Percentiles rank a stretch among this genome's conserved stretches.
Conservation (phyloP, 2,888 invertebrate species). For the Andrena dorsata region DNA sequence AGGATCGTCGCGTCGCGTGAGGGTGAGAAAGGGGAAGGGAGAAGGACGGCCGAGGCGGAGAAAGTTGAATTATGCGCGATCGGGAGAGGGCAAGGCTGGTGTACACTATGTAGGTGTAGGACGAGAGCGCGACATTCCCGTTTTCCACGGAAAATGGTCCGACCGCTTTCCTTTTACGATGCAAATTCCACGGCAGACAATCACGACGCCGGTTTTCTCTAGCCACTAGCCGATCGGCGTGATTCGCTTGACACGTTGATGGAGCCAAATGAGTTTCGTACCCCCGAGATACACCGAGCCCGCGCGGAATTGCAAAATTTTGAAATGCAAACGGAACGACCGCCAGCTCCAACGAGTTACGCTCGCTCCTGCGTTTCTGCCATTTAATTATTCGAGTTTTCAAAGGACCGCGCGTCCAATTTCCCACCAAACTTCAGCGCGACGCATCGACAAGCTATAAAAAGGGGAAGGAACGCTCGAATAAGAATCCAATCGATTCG, state of each 20-base stretch:
- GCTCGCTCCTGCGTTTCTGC: background rate
- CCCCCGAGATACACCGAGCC: constrained; percentile 13
- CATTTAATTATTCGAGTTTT: background rate
- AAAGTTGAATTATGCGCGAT: constrained; percentile 74
- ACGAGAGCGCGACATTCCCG: constrained; percentile 30
- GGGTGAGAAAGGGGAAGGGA: constrained; percentile 4
- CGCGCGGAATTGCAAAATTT: constrained; percentile 38
- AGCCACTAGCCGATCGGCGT: constrained; percentile 46
- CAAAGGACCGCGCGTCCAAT: background rate
- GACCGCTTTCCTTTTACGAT: constrained; percentile 71
- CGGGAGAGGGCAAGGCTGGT: constrained; percentile 40
- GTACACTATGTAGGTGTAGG: background rate
- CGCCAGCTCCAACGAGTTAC: background rate
- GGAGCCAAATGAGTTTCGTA: constrained; percentile 51
- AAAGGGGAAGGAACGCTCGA: background rate
- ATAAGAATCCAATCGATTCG: constrained; percentile 9
- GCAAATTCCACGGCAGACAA: constrained; percentile 72
- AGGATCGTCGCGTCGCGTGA: constrained; percentile 35
- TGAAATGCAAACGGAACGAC: constrained; percentile 36
- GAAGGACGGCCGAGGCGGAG: constrained; percentile 22
- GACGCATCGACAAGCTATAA: background rate
- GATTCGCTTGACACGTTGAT: constrained; percentile 48
- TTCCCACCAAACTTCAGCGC: background rate
- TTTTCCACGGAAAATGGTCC: constrained; percentile 63
- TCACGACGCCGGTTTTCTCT: constrained; percentile 42